Evolutionary conservation across 2,888 invertebrate species (phyloP).

Genomic region (Sphaeridia pumilis): DNA sequence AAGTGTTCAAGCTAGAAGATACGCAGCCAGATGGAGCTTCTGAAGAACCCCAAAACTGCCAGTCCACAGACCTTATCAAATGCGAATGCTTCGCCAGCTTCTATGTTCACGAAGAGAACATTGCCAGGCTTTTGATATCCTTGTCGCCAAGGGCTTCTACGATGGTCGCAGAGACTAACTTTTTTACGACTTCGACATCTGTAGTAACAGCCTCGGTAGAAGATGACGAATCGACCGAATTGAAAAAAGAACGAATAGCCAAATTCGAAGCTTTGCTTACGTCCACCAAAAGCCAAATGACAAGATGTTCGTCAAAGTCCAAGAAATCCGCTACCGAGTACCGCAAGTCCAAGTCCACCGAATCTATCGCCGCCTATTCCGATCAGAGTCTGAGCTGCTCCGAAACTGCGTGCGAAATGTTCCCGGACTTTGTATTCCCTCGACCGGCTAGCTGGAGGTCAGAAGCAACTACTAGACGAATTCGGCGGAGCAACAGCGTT

Average conservation of each 20-base stretch:
- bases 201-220: not conserved
- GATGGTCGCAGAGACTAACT: not conserved
- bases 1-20: no score
- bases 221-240: not conserved
- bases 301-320: not conserved
- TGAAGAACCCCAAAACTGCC: constrained; percentile 1
- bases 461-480: not conserved
- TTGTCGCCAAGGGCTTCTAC: constrained; percentile 11
- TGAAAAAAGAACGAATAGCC: not conserved
- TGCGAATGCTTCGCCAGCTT: constrained; percentile 14
- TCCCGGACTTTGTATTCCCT: constrained; percentile 5
- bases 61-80: constrained; percentile 4
- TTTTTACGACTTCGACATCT: no score
- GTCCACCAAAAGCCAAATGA: not conserved
- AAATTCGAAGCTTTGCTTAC: not conserved
- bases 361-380: not conserved
- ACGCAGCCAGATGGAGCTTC: not conserved
- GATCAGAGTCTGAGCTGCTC: no score
- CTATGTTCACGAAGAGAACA: constrained; percentile 15
- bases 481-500: constrained; percentile 8
- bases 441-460: not conserved
- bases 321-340: not conserved
- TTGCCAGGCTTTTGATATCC: constrained; percentile 11
- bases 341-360: not conserved
- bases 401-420: not conserved